These are phyloP conservation scores for Epinephelus awoara DNA, from an alignment of 2,797 vertebrate genomes.

Conservation along the genomic window DNA sequence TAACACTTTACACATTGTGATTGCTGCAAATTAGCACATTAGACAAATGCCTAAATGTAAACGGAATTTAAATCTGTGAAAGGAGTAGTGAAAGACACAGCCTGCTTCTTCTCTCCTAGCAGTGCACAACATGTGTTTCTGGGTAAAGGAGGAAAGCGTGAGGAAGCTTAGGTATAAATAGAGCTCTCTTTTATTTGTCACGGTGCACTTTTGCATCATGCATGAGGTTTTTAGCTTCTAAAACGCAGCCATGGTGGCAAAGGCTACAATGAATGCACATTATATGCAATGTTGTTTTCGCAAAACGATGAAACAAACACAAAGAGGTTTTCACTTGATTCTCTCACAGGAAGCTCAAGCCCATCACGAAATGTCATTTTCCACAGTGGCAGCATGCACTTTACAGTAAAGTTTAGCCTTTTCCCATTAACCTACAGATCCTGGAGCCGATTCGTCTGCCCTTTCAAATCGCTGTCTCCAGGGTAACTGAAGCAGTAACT, in stretches of 20 bases:
- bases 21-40: slow-evolving; percentile 34
- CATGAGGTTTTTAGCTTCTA: background rate
- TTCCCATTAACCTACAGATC: slow-evolving; percentile 63
- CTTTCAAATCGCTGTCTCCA: slow-evolving; percentile 78
- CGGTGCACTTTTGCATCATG: background rate
- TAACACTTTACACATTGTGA: slow-evolving; percentile 21
- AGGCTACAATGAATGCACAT: background rate
- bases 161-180: background rate
- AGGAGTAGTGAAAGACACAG: background rate
- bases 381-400: slow-evolving; percentile 29
- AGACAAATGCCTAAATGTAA: slow-evolving; percentile 14
- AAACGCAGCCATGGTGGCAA: background rate
- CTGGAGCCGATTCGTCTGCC: slow-evolving; percentile 53
- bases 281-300: background rate
- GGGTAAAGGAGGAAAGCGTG: background rate
- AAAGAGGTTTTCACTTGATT: slow-evolving; percentile 1
- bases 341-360: slow-evolving; percentile 7
- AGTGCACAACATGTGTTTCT: background rate
- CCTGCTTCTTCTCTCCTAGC: background rate
- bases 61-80: slow-evolving; percentile 8
- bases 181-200: background rate
- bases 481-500: slow-evolving; percentile 73
- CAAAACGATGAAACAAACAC: slow-evolving; percentile 24
- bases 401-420: slow-evolving; percentile 40
- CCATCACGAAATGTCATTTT: slow-evolving; percentile 36